Evolutionary conservation across 1,140 invertebrate genomes (phyloP), one percentile per base, ranked within the genome.

Genomic region (Dermatophagoides farinae): DNA sequence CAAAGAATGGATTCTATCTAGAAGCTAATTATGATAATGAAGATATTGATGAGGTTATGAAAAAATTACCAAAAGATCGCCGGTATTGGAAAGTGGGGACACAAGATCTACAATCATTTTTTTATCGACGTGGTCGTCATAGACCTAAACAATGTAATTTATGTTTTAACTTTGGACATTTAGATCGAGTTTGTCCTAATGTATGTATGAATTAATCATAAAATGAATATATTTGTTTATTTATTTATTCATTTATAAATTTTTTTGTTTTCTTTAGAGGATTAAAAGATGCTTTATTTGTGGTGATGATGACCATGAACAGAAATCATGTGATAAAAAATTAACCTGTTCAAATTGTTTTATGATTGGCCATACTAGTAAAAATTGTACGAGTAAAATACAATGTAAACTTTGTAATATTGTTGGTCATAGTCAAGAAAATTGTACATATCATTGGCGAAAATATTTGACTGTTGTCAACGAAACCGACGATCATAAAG

Each of bases 21-120:
- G 58, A 60, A 52, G 58, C 47, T 22, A 10, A 11, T 18, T 49
- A 60, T 25, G 58, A 60, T 47, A 23, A 12, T 16, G 58, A 60
- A 18, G 44, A 60, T 18, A 44, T 49, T 49, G n/a, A 8, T 16
- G 6, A 10, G 11, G 18, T 8, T 2, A n/a, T 18, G 18, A 50
- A 47, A 25, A 49, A 25, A 47, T 10, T 60, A 8, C 10, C 18
- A 18, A 39, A 39, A 12, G 58, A 60, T 41, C 47, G 31, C 2
- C 16, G 44, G 18, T 47, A n/a, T 25, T 60, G 58, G 58, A 60
- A 50, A 50, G 22, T 60, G 10, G 44, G 39, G 38, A 6, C 4
- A 12, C 18, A 60, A 22, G 58, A 60, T 49, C 12, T 50, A 14
- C 16, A 49, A 20, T 10, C 22, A n/a, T 37, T 31, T 60, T 11